These are phyloP conservation scores for Amblyopsis rosae DNA, from an alignment of 2,113 vertebrate genomes.

Conservation along the genomic window DNA sequence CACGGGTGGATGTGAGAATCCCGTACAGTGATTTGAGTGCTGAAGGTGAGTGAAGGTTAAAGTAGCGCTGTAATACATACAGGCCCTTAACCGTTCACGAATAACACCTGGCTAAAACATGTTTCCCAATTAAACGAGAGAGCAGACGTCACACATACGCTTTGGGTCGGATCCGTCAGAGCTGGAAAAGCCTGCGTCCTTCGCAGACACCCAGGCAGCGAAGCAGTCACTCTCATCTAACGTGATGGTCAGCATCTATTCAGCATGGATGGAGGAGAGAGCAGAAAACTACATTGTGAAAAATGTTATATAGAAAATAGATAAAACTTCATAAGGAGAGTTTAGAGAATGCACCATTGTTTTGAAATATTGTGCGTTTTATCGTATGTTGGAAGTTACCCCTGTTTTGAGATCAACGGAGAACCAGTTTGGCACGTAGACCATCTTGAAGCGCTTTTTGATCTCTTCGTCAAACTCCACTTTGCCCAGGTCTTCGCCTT, in stretches of 20 bases:
- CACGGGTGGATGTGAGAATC: no score
- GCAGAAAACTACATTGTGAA: background rate
- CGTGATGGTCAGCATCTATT: slow-evolving; percentile 97
- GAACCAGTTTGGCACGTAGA: slow-evolving; percentile 99
- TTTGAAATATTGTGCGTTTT: background rate
- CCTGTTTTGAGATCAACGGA: slow-evolving; percentile 98
- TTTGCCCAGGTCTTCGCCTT: slow-evolving; percentile 97
- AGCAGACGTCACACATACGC: slow-evolving; percentile 74
- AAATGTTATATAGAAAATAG: no score
- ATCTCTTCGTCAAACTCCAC: slow-evolving; percentile 99
- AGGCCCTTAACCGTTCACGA: background rate
- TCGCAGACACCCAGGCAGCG: slow-evolving; percentile 98
- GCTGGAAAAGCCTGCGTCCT: slow-evolving; percentile 95
- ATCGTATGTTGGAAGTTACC: slow-evolving; percentile 76
- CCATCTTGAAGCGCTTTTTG: slow-evolving; percentile 99
- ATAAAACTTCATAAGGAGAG: background rate
- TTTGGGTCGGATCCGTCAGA: slow-evolving; percentile 97
- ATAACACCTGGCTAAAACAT: background rate
- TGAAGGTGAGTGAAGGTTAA: no score
- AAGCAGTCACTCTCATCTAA: slow-evolving; percentile 98
- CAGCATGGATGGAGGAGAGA: background rate
- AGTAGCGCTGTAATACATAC: background rate
- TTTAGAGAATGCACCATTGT: background rate
- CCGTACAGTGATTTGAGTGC: no score
- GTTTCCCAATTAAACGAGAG: background rate